Base-by-base conservation (phyloP, 2,113 vertebrate species). In the Neotoma lepida region DNA sequence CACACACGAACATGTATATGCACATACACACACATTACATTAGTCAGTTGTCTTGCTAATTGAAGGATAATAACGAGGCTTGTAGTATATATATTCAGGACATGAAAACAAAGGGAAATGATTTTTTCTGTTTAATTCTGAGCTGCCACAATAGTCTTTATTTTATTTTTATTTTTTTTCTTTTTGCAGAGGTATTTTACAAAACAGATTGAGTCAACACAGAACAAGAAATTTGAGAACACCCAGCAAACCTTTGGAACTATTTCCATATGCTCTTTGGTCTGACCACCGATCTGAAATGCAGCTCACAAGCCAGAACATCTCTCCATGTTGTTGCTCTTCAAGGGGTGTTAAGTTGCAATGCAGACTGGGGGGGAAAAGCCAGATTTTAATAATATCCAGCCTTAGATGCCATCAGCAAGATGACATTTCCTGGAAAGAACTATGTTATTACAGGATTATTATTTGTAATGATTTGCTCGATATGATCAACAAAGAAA, bases 381-480 rank as follows among this genome's bases (percentile, higher is more conserved):
- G 90, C 81, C 82, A 89, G 51, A 58, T 86, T 94, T 97, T 86
- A 97, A 95, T 90, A 97, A 94, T 44, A 86, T 87, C 92, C 70
- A 82, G 76, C 73, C 41, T 95, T 84, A 91, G 39, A 95, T 41
- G 61, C 63, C 90, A 78, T 96, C 54, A 71, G 66, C 90, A 85
- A 86, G 90, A 93, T 85, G 63, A 64, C 17, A 76, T 92, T 87
- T 95, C 94, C 94, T 97, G 89, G 97, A 93, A 73, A 97, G 97
- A 96, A 84, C 86, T 26, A 68, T 56, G 95, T 82, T 71, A 86
- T 91, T 76, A 95, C 17, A 96, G 86, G 70, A 95, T 96, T 95
- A 86, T 96, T 97, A 94, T 98, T 98, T 89, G 88, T 66, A 76
- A 81, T 92, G 88, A 82, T 87, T 94, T 98, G 68, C 94, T 96